Evolutionary conservation across 2,797 vertebrate genomes (phyloP).

Genomic region (Acipenser transmontanus): DNA sequence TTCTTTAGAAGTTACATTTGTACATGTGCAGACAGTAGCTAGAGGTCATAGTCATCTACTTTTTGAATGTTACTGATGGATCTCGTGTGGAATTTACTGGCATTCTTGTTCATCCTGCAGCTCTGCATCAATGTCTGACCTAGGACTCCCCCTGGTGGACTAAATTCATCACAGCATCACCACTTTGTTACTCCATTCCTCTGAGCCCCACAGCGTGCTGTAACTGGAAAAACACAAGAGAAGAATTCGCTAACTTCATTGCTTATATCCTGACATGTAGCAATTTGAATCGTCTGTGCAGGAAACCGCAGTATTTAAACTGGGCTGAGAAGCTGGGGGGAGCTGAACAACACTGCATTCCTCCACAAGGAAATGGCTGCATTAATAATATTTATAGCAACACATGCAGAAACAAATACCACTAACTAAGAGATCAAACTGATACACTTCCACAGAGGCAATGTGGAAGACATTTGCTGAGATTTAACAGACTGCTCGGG

Average conservation of each 20-base stretch:
- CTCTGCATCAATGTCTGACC: too few species aligned
- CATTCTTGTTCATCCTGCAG: too few species aligned
- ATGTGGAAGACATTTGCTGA: not conserved
- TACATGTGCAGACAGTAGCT: too few species aligned
- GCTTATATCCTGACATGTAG: not conserved
- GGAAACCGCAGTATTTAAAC: constrained; percentile 1
- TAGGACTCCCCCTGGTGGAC: too few species aligned
- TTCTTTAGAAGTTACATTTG: too few species aligned
- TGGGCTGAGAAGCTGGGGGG: not conserved
- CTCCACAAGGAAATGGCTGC: constrained; percentile 1
- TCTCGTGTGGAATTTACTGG: too few species aligned
- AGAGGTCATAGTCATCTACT: too few species aligned
- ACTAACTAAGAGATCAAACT: not conserved
- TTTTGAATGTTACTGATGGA: too few species aligned
- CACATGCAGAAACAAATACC: not conserved
- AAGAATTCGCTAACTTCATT: constrained; percentile 1
- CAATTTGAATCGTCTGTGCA: not conserved
- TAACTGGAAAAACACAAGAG: not conserved
- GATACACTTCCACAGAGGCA: not conserved
- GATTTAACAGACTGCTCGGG: not conserved
- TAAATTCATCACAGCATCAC: too few species aligned
- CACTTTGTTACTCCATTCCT: too few species aligned
- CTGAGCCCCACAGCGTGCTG: not conserved
- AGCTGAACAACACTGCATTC: not conserved
- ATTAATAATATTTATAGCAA: not conserved